These are phyloP conservation scores for Pangasius larnaudii DNA, from an alignment of 2,797 vertebrate species.

Conservation along the genomic window DNA sequence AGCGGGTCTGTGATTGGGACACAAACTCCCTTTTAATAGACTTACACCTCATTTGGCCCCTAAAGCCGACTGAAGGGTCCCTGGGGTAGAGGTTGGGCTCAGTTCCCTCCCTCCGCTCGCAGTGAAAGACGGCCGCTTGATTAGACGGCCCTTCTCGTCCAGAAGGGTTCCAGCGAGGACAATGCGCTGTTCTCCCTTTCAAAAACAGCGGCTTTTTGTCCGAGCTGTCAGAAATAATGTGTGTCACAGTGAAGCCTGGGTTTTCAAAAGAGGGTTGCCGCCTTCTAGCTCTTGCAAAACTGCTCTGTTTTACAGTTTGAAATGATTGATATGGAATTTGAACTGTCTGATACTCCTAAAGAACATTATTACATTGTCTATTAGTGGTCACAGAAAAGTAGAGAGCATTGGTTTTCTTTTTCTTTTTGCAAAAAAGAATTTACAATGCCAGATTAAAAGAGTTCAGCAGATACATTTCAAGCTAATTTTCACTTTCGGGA, in stretches of 20 bases:
- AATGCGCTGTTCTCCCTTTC: slow-evolving; percentile 73
- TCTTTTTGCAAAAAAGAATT: not conserved
- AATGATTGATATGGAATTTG: slow-evolving; percentile 42
- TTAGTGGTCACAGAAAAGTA: not conserved
- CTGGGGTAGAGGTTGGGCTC: slow-evolving; percentile 60
- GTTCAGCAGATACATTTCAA: not conserved
- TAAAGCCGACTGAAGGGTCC: slow-evolving; percentile 87
- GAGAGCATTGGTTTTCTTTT: not conserved
- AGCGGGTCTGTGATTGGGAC: slow-evolving; percentile 82
- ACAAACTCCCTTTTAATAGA: slow-evolving; percentile 88
- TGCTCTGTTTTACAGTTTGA: slow-evolving; percentile 6
- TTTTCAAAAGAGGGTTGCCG: slow-evolving; percentile 50
- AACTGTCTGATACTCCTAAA: not conserved
- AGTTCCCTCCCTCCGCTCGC: slow-evolving; percentile 71
- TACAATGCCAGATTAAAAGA: not conserved
- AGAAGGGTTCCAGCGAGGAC: slow-evolving; percentile 81
- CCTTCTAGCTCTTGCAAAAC: slow-evolving; percentile 35
- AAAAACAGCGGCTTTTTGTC: slow-evolving; percentile 77
- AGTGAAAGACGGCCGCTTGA: slow-evolving; percentile 80
- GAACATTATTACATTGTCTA: not conserved
- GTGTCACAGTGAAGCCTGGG: slow-evolving; percentile 61
- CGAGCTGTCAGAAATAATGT: slow-evolving; percentile 74
- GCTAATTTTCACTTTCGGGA: not conserved
- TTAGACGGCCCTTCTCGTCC: slow-evolving; percentile 82
- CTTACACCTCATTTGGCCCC: slow-evolving; percentile 89